phyloP scores from a whole-genome alignment of 2,888 invertebrate species.

The Lingula anatina region DNA sequence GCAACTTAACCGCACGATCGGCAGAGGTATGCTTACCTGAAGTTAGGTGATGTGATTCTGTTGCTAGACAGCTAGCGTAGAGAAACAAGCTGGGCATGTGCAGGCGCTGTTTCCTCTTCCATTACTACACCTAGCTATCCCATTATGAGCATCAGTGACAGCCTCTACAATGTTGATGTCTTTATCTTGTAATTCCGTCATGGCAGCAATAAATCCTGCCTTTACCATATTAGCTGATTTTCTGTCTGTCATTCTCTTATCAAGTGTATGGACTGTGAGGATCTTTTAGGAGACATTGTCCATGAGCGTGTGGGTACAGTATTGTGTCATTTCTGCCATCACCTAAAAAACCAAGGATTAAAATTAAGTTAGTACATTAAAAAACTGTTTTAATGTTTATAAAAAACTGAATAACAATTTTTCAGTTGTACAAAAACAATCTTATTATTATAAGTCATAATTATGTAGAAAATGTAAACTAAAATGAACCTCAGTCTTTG shows the following conservation, averaged over 20 bases:
- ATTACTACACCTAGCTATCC: conserved; percentile 14
- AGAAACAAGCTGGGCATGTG: no score
- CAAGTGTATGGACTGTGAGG: conserved; percentile 8
- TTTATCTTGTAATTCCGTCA: no score
- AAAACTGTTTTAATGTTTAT: background rate
- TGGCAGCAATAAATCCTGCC: no score
- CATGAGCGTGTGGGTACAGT: conserved; percentile 13
- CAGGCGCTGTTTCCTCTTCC: no score
- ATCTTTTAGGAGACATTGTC: conserved; percentile 11
- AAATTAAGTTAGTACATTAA: background rate
- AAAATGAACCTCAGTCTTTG: no score
- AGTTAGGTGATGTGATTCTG: no score
- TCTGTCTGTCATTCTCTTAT: conserved; percentile 10
- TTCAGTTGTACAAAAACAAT: background rate
- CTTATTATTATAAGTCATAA: no score
- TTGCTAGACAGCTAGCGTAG: no score
- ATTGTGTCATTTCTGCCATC: conserved; percentile 14
- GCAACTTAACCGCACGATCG: no score
- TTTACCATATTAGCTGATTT: conserved; percentile 13
- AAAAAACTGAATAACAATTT: background rate
- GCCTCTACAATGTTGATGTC: no score
- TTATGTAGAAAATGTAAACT: no score
- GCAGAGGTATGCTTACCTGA: no score
- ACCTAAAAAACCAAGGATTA: conserved; percentile 5
- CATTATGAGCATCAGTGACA: conserved; percentile 15